These are phyloP conservation scores for Pelusios castaneus DNA, from an alignment of 2,113 vertebrate genomes.

Conservation along the genomic window DNA sequence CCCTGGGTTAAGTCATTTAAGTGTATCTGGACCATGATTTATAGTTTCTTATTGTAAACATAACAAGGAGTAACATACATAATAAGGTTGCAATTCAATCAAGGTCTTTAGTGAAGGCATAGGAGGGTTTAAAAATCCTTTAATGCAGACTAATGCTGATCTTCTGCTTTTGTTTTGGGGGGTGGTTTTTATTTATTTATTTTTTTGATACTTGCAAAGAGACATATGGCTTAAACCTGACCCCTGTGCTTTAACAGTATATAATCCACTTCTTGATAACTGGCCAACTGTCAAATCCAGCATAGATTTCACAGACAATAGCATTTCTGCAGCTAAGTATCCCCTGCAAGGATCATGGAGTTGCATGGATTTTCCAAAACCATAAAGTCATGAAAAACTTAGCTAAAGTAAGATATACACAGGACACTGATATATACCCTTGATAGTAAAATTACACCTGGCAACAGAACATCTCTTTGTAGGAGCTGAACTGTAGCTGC, in stretches of 20 bases:
- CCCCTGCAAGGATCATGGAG: not conserved
- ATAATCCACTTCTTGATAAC: not conserved
- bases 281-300: not conserved
- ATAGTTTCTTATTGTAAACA: conserved; percentile 18
- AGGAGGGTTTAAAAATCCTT: conserved; percentile 6
- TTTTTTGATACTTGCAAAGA: not conserved
- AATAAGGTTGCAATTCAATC: conserved; percentile 19
- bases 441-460: not conserved
- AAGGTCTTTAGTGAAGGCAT: not conserved
- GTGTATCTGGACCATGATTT: not conserved
- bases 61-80: not conserved
- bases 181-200: not conserved
- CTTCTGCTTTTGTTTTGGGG: not conserved
- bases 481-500: not conserved
- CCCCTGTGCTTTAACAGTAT: not conserved
- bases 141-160: not conserved
- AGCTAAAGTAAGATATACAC: not conserved
- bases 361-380: not conserved
- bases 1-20: not conserved
- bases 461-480: not conserved
- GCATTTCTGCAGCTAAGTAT: not conserved
- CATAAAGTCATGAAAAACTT: not conserved
- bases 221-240: not conserved
- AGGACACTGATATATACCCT: not conserved
- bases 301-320: not conserved